Evolutionary conservation across 2,113 vertebrate species (phyloP).

Genomic region (Delphinus delphis): DNA sequence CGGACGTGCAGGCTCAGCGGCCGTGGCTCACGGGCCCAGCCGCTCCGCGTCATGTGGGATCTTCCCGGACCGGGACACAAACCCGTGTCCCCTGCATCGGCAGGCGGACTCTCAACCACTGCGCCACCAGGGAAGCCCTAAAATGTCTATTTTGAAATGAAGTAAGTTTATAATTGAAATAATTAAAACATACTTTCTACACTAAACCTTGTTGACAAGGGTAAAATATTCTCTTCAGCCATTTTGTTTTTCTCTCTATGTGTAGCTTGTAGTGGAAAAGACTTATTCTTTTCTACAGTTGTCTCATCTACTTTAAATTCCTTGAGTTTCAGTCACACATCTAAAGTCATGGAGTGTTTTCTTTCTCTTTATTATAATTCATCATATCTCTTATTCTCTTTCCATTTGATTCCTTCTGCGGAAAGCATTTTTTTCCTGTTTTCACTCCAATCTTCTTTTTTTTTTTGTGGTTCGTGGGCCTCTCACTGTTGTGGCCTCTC

Average conservation of each 20-base stretch:
- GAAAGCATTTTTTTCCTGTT: not conserved
- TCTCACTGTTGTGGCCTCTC: no score
- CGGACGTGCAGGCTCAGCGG: no score
- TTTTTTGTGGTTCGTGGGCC: no score
- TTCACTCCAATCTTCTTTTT: not conserved
- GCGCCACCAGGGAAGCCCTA: not conserved
- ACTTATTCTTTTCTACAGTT: not conserved
- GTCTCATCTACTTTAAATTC: constrained; percentile 31
- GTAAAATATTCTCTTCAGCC: not conserved
- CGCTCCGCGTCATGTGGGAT: no score
- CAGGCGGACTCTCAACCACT: no score
- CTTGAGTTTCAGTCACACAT: constrained; percentile 12
- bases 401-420: constrained; percentile 11
- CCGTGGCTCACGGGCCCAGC: no score
- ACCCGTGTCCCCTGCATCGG: no score
- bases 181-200: constrained; percentile 35
- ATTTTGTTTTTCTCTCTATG: not conserved
- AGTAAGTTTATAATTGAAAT: constrained; percentile 5
- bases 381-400: not conserved
- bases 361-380: not conserved
- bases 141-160: constrained; percentile 50
- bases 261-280: not conserved
- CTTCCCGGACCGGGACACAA: no score
- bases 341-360: not conserved
- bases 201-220: not conserved